A percentile compares a stretch with the other conserved stretches of the same genome.
Conservation (phyloP, 2,888 invertebrate species). For the Deilephila porcellus region DNA sequence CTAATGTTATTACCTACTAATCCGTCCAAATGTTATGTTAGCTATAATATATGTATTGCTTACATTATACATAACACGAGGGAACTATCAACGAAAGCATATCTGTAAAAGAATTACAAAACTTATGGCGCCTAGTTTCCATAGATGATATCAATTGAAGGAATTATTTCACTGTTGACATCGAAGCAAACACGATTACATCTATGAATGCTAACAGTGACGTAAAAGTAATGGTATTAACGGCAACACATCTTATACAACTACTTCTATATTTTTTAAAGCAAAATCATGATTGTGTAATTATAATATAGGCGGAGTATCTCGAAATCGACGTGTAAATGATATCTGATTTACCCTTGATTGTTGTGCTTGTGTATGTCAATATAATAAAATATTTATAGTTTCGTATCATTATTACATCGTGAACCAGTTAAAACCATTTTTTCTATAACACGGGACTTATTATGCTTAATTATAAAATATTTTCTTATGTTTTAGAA, state of each 20-base stretch:
- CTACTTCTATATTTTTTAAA: background rate
- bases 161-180: background rate
- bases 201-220: background rate
- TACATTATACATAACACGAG: background rate
- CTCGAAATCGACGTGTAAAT: background rate
- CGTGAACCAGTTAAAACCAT: background rate
- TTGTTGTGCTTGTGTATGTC: background rate
- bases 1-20: background rate
- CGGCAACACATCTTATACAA: background rate
- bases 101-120: background rate
- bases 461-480: conserved; percentile 14
- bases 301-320: conserved; percentile 6
- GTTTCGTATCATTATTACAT: background rate
- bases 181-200: background rate
- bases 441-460: background rate
- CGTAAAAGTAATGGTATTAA: background rate
- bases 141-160: background rate
- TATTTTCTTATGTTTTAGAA: background rate
- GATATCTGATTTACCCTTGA: background rate
- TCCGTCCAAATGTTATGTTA: background rate
- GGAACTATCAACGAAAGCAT: background rate
- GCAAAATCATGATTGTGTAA: conserved; percentile 6
- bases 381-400: conserved; percentile 4
- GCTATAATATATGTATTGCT: background rate
- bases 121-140: background rate